Evolutionary conservation across 2,797 vertebrate genomes (phyloP), one percentile per base, ranked within the genome.

Genomic region (Malacoctenus gilli): DNA sequence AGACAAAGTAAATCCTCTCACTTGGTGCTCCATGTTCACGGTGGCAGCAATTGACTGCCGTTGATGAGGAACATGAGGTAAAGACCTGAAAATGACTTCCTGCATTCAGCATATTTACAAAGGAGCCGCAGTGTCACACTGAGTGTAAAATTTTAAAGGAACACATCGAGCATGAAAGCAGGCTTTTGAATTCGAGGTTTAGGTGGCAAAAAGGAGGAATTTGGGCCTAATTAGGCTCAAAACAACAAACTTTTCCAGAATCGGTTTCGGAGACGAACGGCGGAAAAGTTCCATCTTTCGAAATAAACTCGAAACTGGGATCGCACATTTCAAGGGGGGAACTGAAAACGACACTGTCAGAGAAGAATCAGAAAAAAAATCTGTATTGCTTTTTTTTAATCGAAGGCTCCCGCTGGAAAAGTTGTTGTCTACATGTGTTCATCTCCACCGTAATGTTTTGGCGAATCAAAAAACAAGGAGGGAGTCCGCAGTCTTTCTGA

Each of bases 61-160:
- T 53, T 87, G 90, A 91, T 91, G 86, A 88, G 81, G 78, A 72
- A 79, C 77, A 88, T 87, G 87, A 89, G 82, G 79, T 84, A 86
- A 87, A 77, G 76, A 68, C 82, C 84, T 73, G 50, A 63, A 80
- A 77, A 86, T 84, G 68, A 87, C 79, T 85, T 85, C 68, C 67
- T 44, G 61, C 75, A 76, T 86, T 86, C 79, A 86, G 71, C 41
- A 39, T 49, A 50, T 66, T 77, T 71, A 80, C 84, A 85, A 87
- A 84, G 74, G 73, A 83, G 52, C 48, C 4, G 25, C 43, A 13
- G 38, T 46, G 53, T 68, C 54, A 36, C 43, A 77, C 59, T 79
- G 67, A 55, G 35, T 32, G n/a, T 23, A 48, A n/a, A 62, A 72
- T 68, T 41, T 61, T 49, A 75, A 55, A 54, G 63, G 48, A 14